These are phyloP conservation scores for Parus major DNA, from an alignment of 2,113 vertebrate species.

Conservation along the genomic window DNA sequence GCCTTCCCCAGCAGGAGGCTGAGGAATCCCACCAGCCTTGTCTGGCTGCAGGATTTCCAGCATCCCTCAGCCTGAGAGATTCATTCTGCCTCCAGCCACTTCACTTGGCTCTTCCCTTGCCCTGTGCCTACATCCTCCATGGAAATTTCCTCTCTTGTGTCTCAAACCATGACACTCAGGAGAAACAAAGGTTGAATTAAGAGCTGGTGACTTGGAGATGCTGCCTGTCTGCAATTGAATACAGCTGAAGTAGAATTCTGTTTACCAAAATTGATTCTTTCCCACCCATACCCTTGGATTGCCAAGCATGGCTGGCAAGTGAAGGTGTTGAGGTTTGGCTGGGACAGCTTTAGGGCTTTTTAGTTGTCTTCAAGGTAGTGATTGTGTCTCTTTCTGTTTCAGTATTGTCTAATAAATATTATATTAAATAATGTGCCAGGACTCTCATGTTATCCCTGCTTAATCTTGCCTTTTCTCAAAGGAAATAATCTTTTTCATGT, in stretches of 20 bases:
- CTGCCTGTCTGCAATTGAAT: background rate
- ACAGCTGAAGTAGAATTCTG: background rate
- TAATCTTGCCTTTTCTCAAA: background rate
- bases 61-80: background rate
- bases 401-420: background rate
- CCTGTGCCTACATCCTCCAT: background rate
- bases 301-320: background rate
- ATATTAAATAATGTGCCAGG: background rate
- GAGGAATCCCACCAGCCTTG: background rate
- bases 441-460: accelerated
- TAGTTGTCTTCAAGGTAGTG: background rate
- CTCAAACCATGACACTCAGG: background rate
- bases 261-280: background rate
- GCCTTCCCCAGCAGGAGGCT: background rate
- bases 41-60: background rate
- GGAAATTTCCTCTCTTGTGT: background rate
- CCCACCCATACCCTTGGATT: background rate
- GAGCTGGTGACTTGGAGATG: background rate
- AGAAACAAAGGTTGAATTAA: background rate
- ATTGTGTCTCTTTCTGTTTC: background rate
- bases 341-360: background rate
- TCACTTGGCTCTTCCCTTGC: background rate
- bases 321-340: background rate
- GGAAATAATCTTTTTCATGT: background rate
- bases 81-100: background rate